Conservation (phyloP, 2,888 invertebrate genomes). For the Lycaena phlaeas region DNA sequence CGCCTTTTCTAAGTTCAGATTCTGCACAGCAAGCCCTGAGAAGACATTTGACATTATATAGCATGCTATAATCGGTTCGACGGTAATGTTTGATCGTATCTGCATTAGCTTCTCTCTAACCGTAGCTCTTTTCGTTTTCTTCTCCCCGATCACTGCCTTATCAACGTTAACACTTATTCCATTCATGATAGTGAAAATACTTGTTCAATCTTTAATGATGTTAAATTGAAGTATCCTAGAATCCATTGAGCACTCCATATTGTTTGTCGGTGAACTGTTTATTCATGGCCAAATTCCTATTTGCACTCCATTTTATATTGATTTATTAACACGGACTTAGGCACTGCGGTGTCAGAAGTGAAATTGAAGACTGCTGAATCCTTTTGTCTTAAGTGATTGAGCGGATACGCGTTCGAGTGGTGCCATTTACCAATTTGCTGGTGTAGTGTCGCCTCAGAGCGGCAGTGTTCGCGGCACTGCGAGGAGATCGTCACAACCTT, state of each 20-base stretch:
- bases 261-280: neutral
- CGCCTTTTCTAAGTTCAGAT: constrained; percentile 88
- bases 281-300: neutral
- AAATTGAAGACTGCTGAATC: constrained; percentile 46
- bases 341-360: constrained; percentile 32
- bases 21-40: constrained; percentile 85
- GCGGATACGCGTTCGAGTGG: constrained; percentile 67
- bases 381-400: constrained; percentile 63
- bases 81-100: constrained; percentile 75
- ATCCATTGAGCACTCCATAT: neutral
- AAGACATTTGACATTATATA: constrained; percentile 79
- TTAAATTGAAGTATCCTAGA: neutral
- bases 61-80: constrained; percentile 78
- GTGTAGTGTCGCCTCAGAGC: constrained; percentile 48
- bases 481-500: constrained; percentile 61
- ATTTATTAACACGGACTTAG: constrained; percentile 5
- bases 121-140: constrained; percentile 38
- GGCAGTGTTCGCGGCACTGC: constrained; percentile 46
- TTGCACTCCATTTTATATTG: constrained; percentile 1
- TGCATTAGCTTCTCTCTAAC: constrained; percentile 59
- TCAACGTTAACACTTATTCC: constrained; percentile 48
- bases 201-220: neutral
- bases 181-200: constrained; percentile 45
- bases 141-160: constrained; percentile 42
- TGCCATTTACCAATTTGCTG: constrained; percentile 63